These are phyloP conservation scores for Danionella dracula DNA, from an alignment of 2,797 vertebrate species.

Conservation along the genomic window DNA sequence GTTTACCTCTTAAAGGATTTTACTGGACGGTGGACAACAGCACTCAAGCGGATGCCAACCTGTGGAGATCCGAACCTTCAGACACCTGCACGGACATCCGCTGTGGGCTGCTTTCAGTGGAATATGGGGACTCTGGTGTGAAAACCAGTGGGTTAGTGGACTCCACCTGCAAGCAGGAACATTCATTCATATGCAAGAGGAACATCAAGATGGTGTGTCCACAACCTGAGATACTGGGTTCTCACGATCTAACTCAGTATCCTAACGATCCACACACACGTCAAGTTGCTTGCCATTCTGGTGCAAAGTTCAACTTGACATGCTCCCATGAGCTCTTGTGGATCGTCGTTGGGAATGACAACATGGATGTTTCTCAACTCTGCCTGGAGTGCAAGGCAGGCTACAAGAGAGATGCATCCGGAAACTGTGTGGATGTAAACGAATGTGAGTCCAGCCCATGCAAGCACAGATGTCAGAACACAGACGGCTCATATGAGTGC, in stretches of 20 bases:
- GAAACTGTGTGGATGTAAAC: slow-evolving; percentile 52
- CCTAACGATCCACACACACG: slow-evolving; percentile 1
- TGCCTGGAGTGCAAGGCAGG: slow-evolving; percentile 50
- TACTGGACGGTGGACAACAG: slow-evolving; percentile 60
- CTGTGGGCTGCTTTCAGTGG: slow-evolving; percentile 64
- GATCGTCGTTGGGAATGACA: slow-evolving; percentile 39
- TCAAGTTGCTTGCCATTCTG: slow-evolving; percentile 56
- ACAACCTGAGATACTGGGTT: rapidly evolving
- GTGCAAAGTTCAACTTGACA: slow-evolving; percentile 40
- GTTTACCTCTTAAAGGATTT: slow-evolving; percentile 70
- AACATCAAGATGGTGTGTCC: background rate
- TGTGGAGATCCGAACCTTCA: slow-evolving; percentile 66
- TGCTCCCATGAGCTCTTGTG: slow-evolving; percentile 50
- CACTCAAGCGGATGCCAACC: slow-evolving; percentile 9
- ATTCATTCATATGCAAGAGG: slow-evolving; percentile 72
- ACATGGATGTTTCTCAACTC: slow-evolving; percentile 40
- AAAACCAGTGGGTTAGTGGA: slow-evolving; percentile 61
- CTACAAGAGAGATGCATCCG: slow-evolving; percentile 31
- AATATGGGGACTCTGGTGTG: rapidly evolving
- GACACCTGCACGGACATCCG: slow-evolving; percentile 55
- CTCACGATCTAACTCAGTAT: slow-evolving; percentile 16
- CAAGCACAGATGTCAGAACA: slow-evolving; percentile 49
- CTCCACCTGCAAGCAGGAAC: slow-evolving; percentile 45
- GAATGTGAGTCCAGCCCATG: slow-evolving; percentile 53
- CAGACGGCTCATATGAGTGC: slow-evolving; percentile 53